Evolutionary conservation across 2,888 invertebrate genomes (phyloP), one percentile per base, ranked within the genome.

Genomic region (Dasysyrphus albostriatus): DNA sequence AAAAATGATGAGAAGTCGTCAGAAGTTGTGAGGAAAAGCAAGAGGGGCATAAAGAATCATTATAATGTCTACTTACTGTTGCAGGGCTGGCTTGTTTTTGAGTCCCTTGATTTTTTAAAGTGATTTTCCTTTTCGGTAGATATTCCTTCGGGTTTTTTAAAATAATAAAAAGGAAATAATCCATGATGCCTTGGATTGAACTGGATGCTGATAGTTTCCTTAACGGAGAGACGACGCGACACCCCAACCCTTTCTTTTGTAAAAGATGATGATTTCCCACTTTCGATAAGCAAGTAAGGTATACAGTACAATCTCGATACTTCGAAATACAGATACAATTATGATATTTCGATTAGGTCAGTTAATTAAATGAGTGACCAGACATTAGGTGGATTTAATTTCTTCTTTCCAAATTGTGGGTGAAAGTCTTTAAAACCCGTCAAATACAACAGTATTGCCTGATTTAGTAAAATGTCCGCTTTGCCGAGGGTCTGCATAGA

Each of bases 1-100:
- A 82, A 72, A 87, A 87, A 87, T 78, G 65, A 78, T 83, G 78
- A 51, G 70, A 85, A 85, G 76, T 72, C 75, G 70, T 75, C 78
- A 87, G 65, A 78, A 79, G 75, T 87, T 87, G 44, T 78, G 65
- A 54, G 47, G 78, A 42, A 78, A 2, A 49, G 6, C 47, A 16
- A 59, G 63, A 44, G 42, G 1, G 4, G 65, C 78, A 75, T 72
- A 59, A 63, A 63, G 56, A 34, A 49, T 67, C 65, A 34, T 67
- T 34, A 65, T 72, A 65, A 63, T 61, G 12, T 67, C 9, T 63
- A 47, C 24, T 51, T 39, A 19, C 14, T 51, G 74, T 82, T 78
- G 44, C 77, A 69, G 76, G 72, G 82, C 63, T 85, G 65, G 61
- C 39, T 67, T 76, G 29, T 44, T 63, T 75, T 65, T 39, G 54